These are phyloP conservation scores for Oopsacas minuta DNA, from an alignment of 37 sponge, comb jelly and placozoan genomes.

Conservation along the genomic window DNA sequence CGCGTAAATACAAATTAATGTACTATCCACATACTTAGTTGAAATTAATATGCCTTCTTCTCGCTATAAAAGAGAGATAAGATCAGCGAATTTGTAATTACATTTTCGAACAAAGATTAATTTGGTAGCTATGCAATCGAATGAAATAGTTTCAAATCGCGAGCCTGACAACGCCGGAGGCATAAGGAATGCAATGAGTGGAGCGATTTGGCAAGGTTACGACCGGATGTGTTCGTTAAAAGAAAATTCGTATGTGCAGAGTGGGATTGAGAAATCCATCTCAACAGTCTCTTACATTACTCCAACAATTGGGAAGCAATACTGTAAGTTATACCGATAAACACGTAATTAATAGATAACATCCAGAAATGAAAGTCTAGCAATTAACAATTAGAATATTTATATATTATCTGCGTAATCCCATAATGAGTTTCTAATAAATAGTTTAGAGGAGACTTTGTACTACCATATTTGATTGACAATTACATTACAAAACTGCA, in stretches of 20 bases:
- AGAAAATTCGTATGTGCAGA: not conserved
- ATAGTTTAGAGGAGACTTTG: not conserved
- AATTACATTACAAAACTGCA: no score
- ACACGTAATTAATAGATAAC: no score
- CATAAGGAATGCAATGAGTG: not conserved
- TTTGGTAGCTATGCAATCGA: not conserved
- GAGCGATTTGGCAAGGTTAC: not conserved
- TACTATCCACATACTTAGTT: not conserved
- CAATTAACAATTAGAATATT: no score
- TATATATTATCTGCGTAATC: no score
- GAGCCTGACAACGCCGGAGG: not conserved
- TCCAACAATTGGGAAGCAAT: not conserved
- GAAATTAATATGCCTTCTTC: slow-evolving; percentile 17
- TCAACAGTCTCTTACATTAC: not conserved
- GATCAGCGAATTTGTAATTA: no score
- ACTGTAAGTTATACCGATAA: no score
- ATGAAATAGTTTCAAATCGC: not conserved
- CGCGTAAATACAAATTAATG: not conserved
- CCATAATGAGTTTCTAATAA: not conserved
- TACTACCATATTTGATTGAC: no score
- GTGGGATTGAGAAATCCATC: not conserved
- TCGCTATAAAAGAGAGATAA: not conserved
- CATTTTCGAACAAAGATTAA: not conserved
- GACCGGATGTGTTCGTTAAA: not conserved
- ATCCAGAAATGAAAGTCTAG: no score